Conservation (phyloP, 2,888 invertebrate species). For the Sinohyriopsis cumingii region DNA sequence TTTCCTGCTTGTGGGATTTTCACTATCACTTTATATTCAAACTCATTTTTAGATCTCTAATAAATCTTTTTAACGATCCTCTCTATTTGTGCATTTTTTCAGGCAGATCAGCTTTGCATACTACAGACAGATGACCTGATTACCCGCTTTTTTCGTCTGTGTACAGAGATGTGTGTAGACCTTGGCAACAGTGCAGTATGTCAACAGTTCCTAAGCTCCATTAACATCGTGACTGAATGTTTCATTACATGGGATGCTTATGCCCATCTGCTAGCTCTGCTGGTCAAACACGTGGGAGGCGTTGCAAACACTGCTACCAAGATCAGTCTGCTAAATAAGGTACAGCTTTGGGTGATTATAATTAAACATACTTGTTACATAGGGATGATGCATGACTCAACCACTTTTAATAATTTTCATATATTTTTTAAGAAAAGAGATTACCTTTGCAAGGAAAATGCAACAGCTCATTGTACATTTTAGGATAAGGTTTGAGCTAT, state of each 20-base stretch:
- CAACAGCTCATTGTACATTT: too few species aligned
- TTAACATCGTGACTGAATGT: slow-evolving; percentile 88
- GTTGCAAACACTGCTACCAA: slow-evolving; percentile 90
- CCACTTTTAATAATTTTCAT: too few species aligned
- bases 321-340: slow-evolving; percentile 96
- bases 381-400: too few species aligned
- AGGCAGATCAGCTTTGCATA: slow-evolving; percentile 97
- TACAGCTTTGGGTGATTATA: slow-evolving; percentile 55
- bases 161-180: slow-evolving; percentile 96
- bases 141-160: slow-evolving; percentile 95
- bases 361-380: too few species aligned
- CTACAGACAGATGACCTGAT: slow-evolving; percentile 97
- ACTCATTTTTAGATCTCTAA: background rate
- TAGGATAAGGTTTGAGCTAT: too few species aligned
- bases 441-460: too few species aligned
- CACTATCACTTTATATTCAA: background rate
- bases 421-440: too few species aligned
- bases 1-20: too few species aligned
- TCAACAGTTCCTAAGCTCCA: slow-evolving; percentile 77
- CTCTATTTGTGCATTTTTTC: slow-evolving; percentile 32
- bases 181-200: slow-evolving; percentile 88
- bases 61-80: background rate
- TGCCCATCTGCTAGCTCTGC: slow-evolving; percentile 90
- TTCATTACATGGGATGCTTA: slow-evolving; percentile 97
- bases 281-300: slow-evolving; percentile 83